Evolutionary conservation across 2,113 vertebrate species (phyloP), one percentile per base, ranked within the genome.

Genomic region (Redunca redunca): DNA sequence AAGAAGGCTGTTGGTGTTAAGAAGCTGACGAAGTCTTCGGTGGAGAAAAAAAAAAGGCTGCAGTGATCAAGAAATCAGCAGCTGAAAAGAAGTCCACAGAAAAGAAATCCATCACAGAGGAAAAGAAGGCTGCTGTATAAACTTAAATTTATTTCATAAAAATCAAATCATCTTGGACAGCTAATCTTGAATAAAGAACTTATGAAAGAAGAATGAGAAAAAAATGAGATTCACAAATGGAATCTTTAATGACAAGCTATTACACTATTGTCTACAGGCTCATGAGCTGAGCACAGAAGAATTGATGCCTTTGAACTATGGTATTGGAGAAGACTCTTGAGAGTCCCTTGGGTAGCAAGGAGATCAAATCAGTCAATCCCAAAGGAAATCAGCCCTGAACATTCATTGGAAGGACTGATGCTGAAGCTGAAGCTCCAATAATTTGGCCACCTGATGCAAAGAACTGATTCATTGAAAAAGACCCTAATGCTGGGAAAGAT

Each of bases 101-200:
- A 81, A 50, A 81, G 78, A 50, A 81, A 21, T 25, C 92, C 13
- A 26, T 52, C 40, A 21, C 90, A 57, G 97, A 94, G 71, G 96
- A 97, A 28, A 98, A 98, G 83, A 98, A 98, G 67, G 40, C 98
- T 55, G 57, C 88, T 21, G 95, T 95, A n/a, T 98, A 97, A 97
- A 93, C 88, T 81, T n/a, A 90, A 30, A 17, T n/a, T 82, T 55
- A 81, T 92, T 30, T 53, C 3, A 1, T 74, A 84, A 28, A 52
- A 17, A 55, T 77, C 12, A 36, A 23, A 40, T 52, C 36, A 58
- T 53, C 64, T 90, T 57, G 93, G 95, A 97, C 87, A 92, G 88
- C 50, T 88, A 71, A 33, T 81, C 16, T 81, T 81, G 78, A 81
- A 81, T 33, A 50, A 81, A 81, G 78, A 33, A 30, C 28, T 83